phyloP scores from a whole-genome alignment of 2,888 invertebrate species.

The Cephus sareptanus region DNA sequence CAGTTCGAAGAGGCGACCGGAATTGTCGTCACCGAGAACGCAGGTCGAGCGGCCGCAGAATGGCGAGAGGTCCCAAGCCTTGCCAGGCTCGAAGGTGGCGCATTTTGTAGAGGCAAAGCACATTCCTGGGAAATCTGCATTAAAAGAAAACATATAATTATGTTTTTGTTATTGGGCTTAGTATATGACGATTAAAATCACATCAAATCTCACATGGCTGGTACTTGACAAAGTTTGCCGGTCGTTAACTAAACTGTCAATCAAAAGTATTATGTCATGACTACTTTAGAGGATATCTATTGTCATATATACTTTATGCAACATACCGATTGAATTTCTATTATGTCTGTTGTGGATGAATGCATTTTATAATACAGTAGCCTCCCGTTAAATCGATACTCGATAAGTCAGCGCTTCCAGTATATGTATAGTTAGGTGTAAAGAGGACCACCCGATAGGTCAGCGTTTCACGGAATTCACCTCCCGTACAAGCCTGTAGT shows the following conservation, averaged over 20 bases:
- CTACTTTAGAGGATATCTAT: not conserved
- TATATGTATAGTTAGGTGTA: too few species aligned
- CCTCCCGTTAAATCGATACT: not conserved
- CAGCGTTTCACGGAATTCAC: not conserved
- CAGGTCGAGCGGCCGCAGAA: conserved; percentile 94
- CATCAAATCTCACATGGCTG: not conserved
- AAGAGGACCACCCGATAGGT: too few species aligned
- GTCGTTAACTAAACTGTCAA: not conserved
- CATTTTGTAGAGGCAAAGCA: conserved; percentile 92
- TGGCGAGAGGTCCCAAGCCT: conserved; percentile 87
- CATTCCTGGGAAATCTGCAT: conserved; percentile 86
- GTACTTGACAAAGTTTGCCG: not conserved
- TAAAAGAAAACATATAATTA: not conserved
- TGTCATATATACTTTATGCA: not conserved
- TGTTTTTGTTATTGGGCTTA: not conserved
- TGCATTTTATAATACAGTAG: not conserved
- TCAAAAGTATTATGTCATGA: not conserved
- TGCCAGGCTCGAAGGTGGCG: conserved; percentile 86
- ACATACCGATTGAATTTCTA: not conserved
- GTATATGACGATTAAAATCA: not conserved
- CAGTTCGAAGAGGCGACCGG: conserved; percentile 81
- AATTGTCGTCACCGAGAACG: conserved; percentile 81
- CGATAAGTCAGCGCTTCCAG: not conserved
- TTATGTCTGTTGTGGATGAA: not conserved
- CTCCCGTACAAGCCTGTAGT: not conserved